Evolutionary conservation across 2,888 invertebrate genomes (phyloP).

Genomic region (Pseudoips prasinana): DNA sequence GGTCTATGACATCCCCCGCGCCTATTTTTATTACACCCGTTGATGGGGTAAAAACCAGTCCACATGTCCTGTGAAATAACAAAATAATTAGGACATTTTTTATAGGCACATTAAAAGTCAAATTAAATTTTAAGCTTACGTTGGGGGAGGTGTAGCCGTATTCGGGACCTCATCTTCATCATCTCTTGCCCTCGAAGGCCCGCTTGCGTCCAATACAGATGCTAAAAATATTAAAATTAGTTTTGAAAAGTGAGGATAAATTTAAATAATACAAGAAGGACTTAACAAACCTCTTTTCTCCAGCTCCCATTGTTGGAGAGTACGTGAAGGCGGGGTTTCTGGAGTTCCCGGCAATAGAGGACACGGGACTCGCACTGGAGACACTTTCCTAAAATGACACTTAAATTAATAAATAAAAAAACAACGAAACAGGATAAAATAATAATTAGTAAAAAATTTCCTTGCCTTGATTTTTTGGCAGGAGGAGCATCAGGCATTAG

Average conservation of each 20-base stretch:
- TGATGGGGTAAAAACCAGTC: neutral
- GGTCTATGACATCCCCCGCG: neutral
- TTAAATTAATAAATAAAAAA: neutral
- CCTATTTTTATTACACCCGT: conserved; percentile 1
- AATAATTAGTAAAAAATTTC: neutral
- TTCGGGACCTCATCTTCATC: neutral
- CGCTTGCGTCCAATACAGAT: conserved; percentile 1
- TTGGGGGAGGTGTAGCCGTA: neutral
- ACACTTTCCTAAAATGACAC: neutral
- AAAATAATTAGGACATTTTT: conserved; percentile 1
- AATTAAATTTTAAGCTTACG: conserved; percentile 3
- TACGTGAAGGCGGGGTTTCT: neutral
- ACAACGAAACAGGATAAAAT: neutral
- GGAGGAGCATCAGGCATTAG: conserved; percentile 1
- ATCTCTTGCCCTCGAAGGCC: neutral
- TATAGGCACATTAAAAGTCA: neutral
- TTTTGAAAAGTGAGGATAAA: neutral
- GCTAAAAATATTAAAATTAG: conserved; percentile 1
- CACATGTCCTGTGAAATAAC: neutral
- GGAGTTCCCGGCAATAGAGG: neutral
- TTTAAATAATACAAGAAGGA: neutral
- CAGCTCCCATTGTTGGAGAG: neutral
- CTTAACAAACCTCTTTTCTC: neutral
- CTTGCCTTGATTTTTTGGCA: conserved; percentile 1
- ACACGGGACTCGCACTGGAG: neutral